A percentile compares a stretch with the other conserved stretches of the same genome.
Conservation (phyloP, 2,113 vertebrate genomes). For the Brachyhypopomus occidentalis region DNA sequence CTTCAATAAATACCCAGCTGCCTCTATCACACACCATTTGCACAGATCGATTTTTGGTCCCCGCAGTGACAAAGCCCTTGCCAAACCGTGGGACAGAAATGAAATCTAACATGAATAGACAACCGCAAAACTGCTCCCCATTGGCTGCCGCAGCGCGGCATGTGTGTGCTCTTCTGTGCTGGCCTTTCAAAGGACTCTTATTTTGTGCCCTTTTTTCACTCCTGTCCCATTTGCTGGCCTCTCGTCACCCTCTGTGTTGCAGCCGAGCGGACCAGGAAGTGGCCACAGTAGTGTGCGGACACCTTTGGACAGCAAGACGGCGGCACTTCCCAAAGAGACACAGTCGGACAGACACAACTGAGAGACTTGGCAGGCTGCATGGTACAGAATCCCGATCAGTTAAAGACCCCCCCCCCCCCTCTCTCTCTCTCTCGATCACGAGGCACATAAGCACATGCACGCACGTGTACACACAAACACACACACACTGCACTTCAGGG, state of each 20-base stretch:
- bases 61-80: slow-evolving; percentile 10
- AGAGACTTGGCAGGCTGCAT: slow-evolving; percentile 64
- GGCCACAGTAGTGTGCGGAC: slow-evolving; percentile 60
- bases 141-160: neutral
- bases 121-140: neutral
- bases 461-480: slow-evolving; percentile 43
- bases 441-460: slow-evolving; percentile 58
- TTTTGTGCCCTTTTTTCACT: slow-evolving; percentile 24
- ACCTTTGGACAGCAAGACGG: slow-evolving; percentile 64
- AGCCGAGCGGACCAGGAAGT: slow-evolving; percentile 44
- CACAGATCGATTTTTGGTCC: slow-evolving; percentile 23
- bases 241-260: slow-evolving; percentile 9
- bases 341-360: slow-evolving; percentile 69
- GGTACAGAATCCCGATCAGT: slow-evolving; percentile 61
- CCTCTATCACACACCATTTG: slow-evolving; percentile 1
- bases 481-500: slow-evolving; percentile 25
- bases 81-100: neutral
- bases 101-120: slow-evolving; percentile 8
- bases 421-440: slow-evolving; percentile 73
- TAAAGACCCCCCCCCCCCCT: slow-evolving; percentile 47
- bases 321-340: slow-evolving; percentile 66
- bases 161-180: slow-evolving; percentile 1
- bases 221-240: neutral
- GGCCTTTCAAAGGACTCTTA: neutral
- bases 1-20: neutral